phyloP scores from a whole-genome alignment of 2,113 vertebrate genomes.

The Vidua macroura region DNA sequence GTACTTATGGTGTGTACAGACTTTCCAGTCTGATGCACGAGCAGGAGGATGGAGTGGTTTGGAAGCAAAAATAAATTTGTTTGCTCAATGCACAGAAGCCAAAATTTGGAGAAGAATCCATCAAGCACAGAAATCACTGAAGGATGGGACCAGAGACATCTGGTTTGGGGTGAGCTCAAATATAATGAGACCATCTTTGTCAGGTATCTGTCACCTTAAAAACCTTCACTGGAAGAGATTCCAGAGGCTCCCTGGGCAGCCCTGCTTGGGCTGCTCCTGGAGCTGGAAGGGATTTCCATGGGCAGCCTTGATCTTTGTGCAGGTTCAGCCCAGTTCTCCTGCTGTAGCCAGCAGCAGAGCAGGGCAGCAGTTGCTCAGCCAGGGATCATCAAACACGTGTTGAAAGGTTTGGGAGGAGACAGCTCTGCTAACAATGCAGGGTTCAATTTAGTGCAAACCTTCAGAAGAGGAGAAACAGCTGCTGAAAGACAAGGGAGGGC shows the following conservation, averaged over 20 bases:
- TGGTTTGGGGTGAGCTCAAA: not conserved
- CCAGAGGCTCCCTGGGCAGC: not conserved
- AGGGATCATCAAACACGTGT: not conserved
- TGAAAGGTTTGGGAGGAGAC: conserved; percentile 48
- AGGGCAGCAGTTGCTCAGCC: not conserved
- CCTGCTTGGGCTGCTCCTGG: not conserved
- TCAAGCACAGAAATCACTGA: not conserved
- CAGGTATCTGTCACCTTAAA: not conserved
- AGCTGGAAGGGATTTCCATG: not conserved
- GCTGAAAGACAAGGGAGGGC: conserved; percentile 9
- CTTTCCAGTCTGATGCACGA: not conserved
- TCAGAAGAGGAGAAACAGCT: not conserved
- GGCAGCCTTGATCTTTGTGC: not conserved
- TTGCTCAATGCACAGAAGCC: not conserved
- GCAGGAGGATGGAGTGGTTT: not conserved
- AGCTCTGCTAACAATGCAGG: not conserved
- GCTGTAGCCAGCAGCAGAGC: not conserved
- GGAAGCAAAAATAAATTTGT: not conserved
- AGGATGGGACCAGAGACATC: not conserved
- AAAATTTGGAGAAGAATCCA: not conserved
- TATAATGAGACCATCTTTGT: not conserved
- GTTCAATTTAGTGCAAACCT: not conserved
- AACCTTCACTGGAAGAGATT: not conserved
- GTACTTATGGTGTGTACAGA: not conserved
- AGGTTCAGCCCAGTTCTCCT: not conserved